Evolutionary conservation across 2,113 vertebrate species (phyloP).

Genomic region (Rafetus swinhoei): DNA sequence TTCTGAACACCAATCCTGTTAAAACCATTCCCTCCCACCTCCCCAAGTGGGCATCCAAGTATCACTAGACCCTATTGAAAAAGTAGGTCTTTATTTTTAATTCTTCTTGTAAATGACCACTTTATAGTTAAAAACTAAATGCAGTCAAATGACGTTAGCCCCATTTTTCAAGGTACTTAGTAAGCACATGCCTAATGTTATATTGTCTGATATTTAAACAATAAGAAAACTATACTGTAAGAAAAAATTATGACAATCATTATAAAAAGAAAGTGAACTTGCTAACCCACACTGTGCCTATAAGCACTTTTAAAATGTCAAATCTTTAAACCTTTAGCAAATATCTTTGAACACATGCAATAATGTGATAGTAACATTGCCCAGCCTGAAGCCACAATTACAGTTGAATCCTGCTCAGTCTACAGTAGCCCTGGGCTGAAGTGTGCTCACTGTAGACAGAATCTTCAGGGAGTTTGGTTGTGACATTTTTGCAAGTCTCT

Average conservation of each 20-base stretch:
- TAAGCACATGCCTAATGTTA: neutral
- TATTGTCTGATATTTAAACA: neutral
- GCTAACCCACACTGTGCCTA: slow-evolving; percentile 30
- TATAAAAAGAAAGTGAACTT: slow-evolving; percentile 41
- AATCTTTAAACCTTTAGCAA: slow-evolving; percentile 6
- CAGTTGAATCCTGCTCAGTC: neutral
- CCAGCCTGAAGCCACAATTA: neutral
- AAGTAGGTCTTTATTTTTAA: neutral
- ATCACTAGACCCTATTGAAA: neutral
- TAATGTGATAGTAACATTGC: neutral
- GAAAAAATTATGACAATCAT: slow-evolving; percentile 36
- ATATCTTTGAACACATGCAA: neutral
- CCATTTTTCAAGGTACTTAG: neutral
- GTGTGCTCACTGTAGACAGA: neutral
- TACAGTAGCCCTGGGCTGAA: neutral
- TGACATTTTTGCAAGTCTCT: neutral
- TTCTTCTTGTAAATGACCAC: neutral
- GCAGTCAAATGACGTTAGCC: neutral
- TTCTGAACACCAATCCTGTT: neutral
- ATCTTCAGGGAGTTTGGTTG: neutral
- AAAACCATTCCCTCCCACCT: neutral
- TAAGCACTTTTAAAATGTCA: slow-evolving; percentile 4
- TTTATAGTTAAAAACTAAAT: neutral
- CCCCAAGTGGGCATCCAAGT: neutral
- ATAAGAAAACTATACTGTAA: slow-evolving; percentile 50